Base-by-base conservation (phyloP, 1,140 invertebrate genomes). In the Aethina tumida region DNA sequence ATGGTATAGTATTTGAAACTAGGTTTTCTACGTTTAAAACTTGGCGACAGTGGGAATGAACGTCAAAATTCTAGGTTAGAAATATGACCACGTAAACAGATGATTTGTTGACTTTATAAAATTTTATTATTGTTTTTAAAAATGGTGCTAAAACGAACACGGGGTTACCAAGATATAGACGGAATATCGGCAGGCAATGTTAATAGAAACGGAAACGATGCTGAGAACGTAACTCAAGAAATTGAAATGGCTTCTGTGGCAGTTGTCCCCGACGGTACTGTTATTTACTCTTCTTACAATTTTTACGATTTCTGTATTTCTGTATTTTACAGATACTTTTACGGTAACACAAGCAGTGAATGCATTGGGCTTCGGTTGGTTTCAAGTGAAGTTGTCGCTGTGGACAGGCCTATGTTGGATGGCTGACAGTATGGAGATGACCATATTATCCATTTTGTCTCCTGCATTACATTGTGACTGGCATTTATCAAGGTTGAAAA, bases 391-490 rank as follows among this genome's bases (percentile, higher is more conserved):
- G 56, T 56, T 90, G 12, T 89, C 85, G 1, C 65, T 90, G 10
- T 81, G 85, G 52, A 89, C 86, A 19, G 86, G 86, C 1, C 64
- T 91, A 3, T 90, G 86, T 56, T 88, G 92, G 91, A 96, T 95
- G 91, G 87, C 92, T 17, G 93, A 97, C 64, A 92, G 89, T 24
- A 96, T 97, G 92, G 93, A 97, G 70, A 96, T 97, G 84, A 96
- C 93, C 58, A 93, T 97, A 55, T 66, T 97, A 5, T 89, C 87
- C 49, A 94, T 97, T 47, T 62, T 97, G 9, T 89, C 87, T 28
- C 91, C 92, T 28, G 87, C 91, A 0, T 64, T 97, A 12, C 87
- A 91, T 59, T 97, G 92, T 65, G 83, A 89, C 63, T 97, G 92
- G 92, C 78, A 84, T 54, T 84, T 97, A 45, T 75, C 80, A 44